These are phyloP conservation scores for Caenorhabditis drosophilae DNA, from an alignment of 2,888 invertebrate genomes.

Conservation along the genomic window DNA sequence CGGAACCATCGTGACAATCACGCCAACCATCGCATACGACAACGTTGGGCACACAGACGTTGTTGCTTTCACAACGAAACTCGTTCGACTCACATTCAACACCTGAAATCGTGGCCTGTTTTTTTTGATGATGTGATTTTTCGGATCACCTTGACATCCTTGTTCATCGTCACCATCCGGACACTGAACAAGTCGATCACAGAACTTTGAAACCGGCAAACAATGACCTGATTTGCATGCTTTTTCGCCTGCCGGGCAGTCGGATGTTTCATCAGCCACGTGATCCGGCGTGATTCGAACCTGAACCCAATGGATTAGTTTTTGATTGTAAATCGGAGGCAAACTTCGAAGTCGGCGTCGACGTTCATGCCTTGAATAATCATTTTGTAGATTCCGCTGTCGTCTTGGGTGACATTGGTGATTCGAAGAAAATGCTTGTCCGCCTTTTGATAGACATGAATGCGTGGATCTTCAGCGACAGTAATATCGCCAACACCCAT, in stretches of 20 bases:
- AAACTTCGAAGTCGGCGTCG: constrained; percentile 46
- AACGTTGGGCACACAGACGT: constrained; percentile 53
- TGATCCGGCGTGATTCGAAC: constrained; percentile 44
- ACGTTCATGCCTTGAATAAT: constrained; percentile 50
- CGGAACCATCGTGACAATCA: constrained; percentile 56
- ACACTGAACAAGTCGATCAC: constrained; percentile 55
- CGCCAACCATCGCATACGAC: constrained; percentile 58
- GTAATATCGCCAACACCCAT: constrained; percentile 43
- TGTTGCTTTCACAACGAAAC: constrained; percentile 48
- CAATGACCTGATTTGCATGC: constrained; percentile 60
- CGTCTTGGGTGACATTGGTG: constrained; percentile 35
- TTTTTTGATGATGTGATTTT: neutral
- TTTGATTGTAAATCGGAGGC: constrained; percentile 2
- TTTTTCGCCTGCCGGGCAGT: constrained; percentile 53
- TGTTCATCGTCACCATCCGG: constrained; percentile 60
- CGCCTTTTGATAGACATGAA: constrained; percentile 41
- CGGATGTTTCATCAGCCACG: constrained; percentile 36
- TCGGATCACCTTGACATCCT: constrained; percentile 46
- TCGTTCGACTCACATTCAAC: constrained; percentile 53
- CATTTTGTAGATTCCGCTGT: constrained; percentile 52
- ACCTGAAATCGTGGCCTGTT: constrained; percentile 22
- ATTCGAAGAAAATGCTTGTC: constrained; percentile 50
- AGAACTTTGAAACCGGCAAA: constrained; percentile 52
- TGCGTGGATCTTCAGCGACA: constrained; percentile 32
- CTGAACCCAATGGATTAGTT: constrained; percentile 16